Conservation (phyloP, 2,888 invertebrate species). For the Yponomeuta cagnagella region DNA sequence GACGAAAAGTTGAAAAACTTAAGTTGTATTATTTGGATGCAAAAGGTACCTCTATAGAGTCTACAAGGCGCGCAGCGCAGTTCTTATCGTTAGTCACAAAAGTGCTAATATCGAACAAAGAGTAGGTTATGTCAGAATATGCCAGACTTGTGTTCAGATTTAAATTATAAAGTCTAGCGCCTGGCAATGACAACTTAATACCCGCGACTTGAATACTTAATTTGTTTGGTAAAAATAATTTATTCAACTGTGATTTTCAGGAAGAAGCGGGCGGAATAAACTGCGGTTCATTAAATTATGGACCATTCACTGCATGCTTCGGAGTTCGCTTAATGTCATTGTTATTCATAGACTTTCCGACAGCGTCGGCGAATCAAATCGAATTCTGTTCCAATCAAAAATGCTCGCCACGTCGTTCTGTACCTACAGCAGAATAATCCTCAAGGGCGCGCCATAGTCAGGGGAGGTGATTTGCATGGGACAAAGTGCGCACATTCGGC, state of each 20-base stretch:
- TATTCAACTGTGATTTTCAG: not conserved
- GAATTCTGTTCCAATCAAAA: slow-evolving; percentile 53
- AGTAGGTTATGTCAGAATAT: not conserved
- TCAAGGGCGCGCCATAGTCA: slow-evolving; percentile 66
- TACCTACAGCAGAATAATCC: slow-evolving; percentile 47
- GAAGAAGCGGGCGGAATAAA: not conserved
- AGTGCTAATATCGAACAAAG: not conserved
- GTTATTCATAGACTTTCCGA: slow-evolving; percentile 3
- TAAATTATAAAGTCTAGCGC: not conserved
- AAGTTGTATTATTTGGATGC: not conserved
- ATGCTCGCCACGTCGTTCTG: slow-evolving; percentile 54
- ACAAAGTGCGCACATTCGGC: slow-evolving; percentile 46
- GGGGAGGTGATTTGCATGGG: slow-evolving; percentile 63
- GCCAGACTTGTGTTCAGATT: not conserved
- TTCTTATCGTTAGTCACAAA: too few species aligned
- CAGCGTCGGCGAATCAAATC: slow-evolving; percentile 25
- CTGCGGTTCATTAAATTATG: not conserved
- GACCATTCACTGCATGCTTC: not conserved
- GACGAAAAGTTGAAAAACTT: not conserved
- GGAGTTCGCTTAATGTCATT: not conserved
- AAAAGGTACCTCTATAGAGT: not conserved
- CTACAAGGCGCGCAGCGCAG: too few species aligned
- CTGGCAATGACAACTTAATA: not conserved
- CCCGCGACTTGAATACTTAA: not conserved
- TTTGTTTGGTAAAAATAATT: not conserved